A percentile compares a stretch with the other conserved stretches of the same genome.
These are phyloP conservation scores for Sakesphorus luctuosus DNA, from an alignment of 2,113 vertebrate species.

Conservation along the genomic window DNA sequence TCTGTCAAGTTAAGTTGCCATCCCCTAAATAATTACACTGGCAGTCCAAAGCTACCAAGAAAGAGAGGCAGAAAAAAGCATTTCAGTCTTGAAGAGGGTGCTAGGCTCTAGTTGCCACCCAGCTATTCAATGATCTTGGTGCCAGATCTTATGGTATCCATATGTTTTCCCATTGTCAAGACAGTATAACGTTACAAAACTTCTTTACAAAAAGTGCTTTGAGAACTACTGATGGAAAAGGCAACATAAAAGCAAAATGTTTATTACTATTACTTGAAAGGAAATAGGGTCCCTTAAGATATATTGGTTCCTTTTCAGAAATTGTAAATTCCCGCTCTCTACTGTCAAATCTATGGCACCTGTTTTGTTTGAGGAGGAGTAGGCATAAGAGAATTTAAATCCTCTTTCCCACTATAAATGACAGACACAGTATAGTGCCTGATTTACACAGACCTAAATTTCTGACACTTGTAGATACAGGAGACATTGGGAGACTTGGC, in stretches of 20 bases:
- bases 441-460: neutral
- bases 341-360: neutral
- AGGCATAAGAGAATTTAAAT: neutral
- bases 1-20: neutral
- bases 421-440: neutral
- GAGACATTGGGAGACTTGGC: neutral
- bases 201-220: neutral
- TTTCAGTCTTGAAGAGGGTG: neutral
- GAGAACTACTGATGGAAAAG: neutral
- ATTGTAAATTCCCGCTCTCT: neutral
- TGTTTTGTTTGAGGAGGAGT: neutral
- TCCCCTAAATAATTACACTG: neutral
- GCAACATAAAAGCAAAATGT: neutral
- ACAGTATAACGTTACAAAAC: neutral
- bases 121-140: neutral
- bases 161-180: conserved; percentile 12
- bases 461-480: neutral
- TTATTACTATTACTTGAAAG: neutral
- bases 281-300: neutral
- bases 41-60: neutral
- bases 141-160: neutral
- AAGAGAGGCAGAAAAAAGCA: neutral
- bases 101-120: neutral
- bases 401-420: neutral
- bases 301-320: neutral